Base-by-base conservation (phyloP, 2,113 vertebrate genomes). In the Atherinomorus stipes region DNA sequence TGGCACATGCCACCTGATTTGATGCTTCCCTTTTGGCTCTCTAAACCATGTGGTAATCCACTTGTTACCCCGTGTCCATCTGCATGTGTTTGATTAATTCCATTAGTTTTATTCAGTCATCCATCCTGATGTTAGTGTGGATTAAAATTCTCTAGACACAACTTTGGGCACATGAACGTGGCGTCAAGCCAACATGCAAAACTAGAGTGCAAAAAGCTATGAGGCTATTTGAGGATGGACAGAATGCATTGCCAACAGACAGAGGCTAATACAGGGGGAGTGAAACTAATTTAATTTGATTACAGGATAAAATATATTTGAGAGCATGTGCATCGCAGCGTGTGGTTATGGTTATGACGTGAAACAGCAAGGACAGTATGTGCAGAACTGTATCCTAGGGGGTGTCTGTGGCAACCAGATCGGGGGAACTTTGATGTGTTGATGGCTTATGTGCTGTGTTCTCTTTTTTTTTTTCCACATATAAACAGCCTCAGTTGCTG, bases 61-160 rank as follows among this genome's bases (percentile, higher is more conserved):
- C 85, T 80, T 59, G 44, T 78, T 47, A 76, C 44, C 44, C 31
- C 56, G 23, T 59, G 65, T 79, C 80, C 82, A 69, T 85, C 68
- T 85, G 78, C 52, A 7, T 63, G 51, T 64, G 52, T 69, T 64
- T 76, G 56, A 71, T 52, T 73, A 76, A 85, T 87, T 78, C 51
- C 53, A 59, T 71, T 74, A 56, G 72, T 51, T 70, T 58, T 51
- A 44, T 58, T 76, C 58, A 47, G 51, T 60, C 70, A 23, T 76
- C 73, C 42, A 8, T 64, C n/a, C 69, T 70, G 58, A 71, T 38
- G 57, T 70, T 74, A 54, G 49, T 13, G 18, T 57, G 68, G 79
- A 83, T 83, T 83, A 72, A 69, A 74, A 68, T 64, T 63, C 74
- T 81, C 72, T 28, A 4, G 60, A 74, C 78, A 54, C 26, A 61